Evolutionary conservation across 1,140 invertebrate genomes (phyloP).

Genomic region (Bathynomus jamesi): DNA sequence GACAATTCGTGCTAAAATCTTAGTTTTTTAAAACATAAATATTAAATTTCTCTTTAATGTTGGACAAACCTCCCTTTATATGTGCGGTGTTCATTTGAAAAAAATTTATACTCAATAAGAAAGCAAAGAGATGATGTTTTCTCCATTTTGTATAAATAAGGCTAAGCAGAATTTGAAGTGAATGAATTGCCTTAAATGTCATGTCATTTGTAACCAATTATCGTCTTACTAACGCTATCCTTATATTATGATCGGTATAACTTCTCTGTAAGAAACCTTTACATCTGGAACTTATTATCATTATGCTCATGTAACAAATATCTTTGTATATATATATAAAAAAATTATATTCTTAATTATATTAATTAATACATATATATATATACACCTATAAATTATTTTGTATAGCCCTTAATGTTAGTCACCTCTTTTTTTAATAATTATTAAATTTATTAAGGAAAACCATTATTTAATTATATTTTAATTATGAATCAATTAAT

Average conservation of each 20-base stretch:
- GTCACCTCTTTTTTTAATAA: no score
- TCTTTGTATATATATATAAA: conserved; percentile 4
- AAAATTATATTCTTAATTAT: not conserved
- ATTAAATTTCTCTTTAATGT: no score
- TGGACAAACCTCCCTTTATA: no score
- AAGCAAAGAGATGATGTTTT: no score
- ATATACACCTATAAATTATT: not conserved
- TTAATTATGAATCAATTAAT: no score
- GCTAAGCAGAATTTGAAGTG: not conserved
- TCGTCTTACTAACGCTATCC: not conserved
- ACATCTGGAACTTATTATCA: not conserved
- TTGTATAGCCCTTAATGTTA: no score
- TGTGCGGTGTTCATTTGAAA: no score
- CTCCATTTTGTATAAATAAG: not conserved
- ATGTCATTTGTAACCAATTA: not conserved
- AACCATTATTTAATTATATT: no score
- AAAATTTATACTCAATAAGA: no score
- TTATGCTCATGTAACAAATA: not conserved
- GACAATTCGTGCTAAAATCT: no score
- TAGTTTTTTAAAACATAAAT: no score
- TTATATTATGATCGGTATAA: not conserved
- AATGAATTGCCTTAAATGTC: not conserved
- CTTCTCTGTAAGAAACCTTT: not conserved
- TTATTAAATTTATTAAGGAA: no score
- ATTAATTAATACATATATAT: not conserved